Conservation (phyloP, 2,113 vertebrate genomes). For the Danio rerio region DNA sequence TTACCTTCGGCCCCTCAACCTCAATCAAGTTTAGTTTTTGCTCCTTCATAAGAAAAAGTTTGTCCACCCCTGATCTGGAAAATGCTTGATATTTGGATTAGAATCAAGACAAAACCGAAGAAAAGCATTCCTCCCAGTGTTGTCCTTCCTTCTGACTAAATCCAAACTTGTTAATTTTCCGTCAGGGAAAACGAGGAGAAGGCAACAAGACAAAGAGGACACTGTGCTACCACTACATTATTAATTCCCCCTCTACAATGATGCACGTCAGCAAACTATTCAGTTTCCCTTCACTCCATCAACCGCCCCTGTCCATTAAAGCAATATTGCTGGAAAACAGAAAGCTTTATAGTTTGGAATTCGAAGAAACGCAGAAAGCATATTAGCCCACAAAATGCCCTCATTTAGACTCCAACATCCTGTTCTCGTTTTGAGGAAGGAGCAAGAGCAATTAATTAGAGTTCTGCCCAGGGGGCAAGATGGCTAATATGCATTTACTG, state of each 20-base stretch:
- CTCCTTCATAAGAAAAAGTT: no score
- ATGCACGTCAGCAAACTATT: neutral
- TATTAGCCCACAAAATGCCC: conserved; percentile 41
- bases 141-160: conserved; percentile 15
- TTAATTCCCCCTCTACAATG: conserved; percentile 23
- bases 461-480: conserved; percentile 28
- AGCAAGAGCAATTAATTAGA: conserved; percentile 53
- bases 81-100: no score
- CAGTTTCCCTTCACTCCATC: neutral
- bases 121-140: neutral
- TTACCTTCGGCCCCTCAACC: no score
- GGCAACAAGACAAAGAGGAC: neutral
- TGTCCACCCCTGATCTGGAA: no score
- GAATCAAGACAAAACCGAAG: no score
- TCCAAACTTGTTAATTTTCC: neutral
- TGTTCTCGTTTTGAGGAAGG: conserved; percentile 38
- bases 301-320: conserved; percentile 20
- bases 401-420: conserved; percentile 41
- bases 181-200: neutral
- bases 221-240: conserved; percentile 27
- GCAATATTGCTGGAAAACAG: conserved; percentile 15
- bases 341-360: conserved; percentile 3
- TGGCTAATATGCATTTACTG: conserved; percentile 51
- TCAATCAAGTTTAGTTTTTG: no score
- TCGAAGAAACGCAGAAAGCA: conserved; percentile 42